Base-by-base conservation (phyloP, 2,113 vertebrate species). In the Pseudorectes ferrugineus region DNA sequence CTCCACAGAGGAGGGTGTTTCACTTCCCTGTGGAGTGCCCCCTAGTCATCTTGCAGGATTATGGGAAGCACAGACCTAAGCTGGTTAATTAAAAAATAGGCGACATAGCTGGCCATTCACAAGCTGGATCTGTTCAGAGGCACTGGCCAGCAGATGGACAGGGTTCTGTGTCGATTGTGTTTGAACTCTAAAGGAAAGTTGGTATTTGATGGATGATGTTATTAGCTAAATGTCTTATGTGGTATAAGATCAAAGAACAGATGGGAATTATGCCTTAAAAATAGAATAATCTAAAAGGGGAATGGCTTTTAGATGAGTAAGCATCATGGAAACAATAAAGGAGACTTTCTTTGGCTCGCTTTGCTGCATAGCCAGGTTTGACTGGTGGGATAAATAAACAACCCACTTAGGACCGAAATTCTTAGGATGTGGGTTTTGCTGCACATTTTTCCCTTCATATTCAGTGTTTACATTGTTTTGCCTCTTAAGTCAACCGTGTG, bases 161-260 rank as follows among this genome's bases (percentile, higher is more conserved):
- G 93, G 88, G 87, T 66, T 94, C 82, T 88, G 95, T 94, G 74
- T 89, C 24, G 3, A 96, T 95, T 94, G 72, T 73, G 67, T 97
- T 97, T 90, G 92, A 97, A 88, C 92, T 93, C 85, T 40, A 88
- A 92, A 93, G 75, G 82, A 93, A 97, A 97, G 88, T 68, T 96
- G 93, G 91, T 94, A 77, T 89, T 97, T 97, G 93, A 94, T 97
- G 86, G 89, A 93, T 96, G 94, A 88, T 93, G 94, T 96, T 96
- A 97, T 96, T 97, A 97, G 88, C 93, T 92, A 88, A 97, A 96
- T 96, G 86, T 97, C 96, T 97, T 96, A 88, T 97, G 96, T 97
- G 90, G 74, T 97, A 92, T 87, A 97, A 97, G 97, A 97, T 98
- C 97, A 98, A 98, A 98, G 97, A 96, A 81, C 96, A 97, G 97